phyloP scores from a whole-genome alignment of 1,140 invertebrate genomes.

The Dendrolimus punctatus region DNA sequence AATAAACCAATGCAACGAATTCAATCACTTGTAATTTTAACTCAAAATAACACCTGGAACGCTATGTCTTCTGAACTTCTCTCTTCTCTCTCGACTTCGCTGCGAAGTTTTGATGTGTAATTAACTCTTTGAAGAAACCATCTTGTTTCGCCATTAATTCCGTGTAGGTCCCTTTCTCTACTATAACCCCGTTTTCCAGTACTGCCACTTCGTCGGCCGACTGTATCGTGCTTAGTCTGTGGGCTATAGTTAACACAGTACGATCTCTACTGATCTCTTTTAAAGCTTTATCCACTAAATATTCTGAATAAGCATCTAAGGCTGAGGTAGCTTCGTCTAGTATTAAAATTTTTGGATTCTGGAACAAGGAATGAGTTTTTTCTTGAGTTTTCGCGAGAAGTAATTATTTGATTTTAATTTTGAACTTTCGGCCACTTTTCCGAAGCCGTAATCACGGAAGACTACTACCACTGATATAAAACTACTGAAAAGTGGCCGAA shows the following conservation, averaged over 20 bases:
- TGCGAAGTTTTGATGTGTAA: conserved; percentile 49
- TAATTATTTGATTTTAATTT: too few relatives aligned
- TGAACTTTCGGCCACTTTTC: too few relatives aligned
- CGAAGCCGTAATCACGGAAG: too few relatives aligned
- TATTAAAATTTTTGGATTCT: conserved; percentile 89
- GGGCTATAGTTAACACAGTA: conserved; percentile 94
- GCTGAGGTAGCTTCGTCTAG: conserved; percentile 94
- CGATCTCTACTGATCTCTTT: conserved; percentile 84
- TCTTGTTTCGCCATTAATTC: conserved; percentile 49
- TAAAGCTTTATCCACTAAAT: conserved; percentile 88
- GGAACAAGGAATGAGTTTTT: conserved; percentile 31
- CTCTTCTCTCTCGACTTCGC: conserved; percentile 29
- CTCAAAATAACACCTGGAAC: background rate
- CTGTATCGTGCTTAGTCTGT: conserved; percentile 93
- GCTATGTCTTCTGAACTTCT: conserved; percentile 26
- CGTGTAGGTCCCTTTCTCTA: conserved; percentile 87
- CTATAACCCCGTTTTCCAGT: conserved; percentile 84
- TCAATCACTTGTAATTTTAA: background rate
- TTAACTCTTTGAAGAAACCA: conserved; percentile 54
- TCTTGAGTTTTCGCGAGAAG: background rate
- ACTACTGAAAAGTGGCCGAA: too few relatives aligned
- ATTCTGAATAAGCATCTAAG: conserved; percentile 92
- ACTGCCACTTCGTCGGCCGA: conserved; percentile 94
- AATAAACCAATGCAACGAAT: background rate
- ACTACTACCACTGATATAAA: too few relatives aligned